A percentile compares a stretch with the other conserved stretches of the same genome.
phyloP scores from a whole-genome alignment of 2,113 vertebrate genomes.

The Bubalus kerabau region DNA sequence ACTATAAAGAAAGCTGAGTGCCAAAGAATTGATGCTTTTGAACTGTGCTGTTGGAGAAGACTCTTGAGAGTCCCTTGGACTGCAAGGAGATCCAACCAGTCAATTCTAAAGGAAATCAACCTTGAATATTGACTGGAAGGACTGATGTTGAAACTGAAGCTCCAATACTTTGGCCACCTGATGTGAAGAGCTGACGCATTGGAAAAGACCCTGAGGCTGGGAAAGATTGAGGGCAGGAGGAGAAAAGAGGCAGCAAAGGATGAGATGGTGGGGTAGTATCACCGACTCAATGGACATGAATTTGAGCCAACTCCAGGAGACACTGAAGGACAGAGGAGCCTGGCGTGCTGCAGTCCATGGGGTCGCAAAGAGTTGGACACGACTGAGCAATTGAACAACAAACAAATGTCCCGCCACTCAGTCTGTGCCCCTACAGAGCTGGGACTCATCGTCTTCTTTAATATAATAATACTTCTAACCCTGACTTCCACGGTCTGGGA shows the following conservation, averaged over 20 bases:
- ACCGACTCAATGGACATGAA: background rate
- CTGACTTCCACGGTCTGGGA: background rate
- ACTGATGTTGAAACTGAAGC: background rate
- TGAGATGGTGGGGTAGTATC: background rate
- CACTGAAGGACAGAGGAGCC: background rate
- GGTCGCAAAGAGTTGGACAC: background rate
- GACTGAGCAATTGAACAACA: background rate
- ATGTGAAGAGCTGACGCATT: fast-evolving
- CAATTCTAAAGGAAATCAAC: background rate
- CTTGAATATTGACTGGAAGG: background rate
- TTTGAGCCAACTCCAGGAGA: background rate
- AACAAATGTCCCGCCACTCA: background rate
- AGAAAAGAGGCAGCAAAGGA: background rate
- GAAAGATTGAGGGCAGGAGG: background rate
- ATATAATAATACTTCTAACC: background rate
- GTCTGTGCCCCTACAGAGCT: background rate
- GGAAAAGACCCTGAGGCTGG: background rate
- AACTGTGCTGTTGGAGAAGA: background rate
- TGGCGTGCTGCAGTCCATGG: background rate
- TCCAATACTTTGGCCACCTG: background rate
- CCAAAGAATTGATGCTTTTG: background rate
- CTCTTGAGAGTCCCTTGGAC: background rate
- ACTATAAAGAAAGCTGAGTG: background rate
- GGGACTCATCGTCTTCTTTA: background rate
- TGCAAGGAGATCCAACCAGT: background rate